These are phyloP conservation scores for Poeciliopsis paucimaculata DNA, from an alignment of 2,797 vertebrate species.

Conservation along the genomic window DNA sequence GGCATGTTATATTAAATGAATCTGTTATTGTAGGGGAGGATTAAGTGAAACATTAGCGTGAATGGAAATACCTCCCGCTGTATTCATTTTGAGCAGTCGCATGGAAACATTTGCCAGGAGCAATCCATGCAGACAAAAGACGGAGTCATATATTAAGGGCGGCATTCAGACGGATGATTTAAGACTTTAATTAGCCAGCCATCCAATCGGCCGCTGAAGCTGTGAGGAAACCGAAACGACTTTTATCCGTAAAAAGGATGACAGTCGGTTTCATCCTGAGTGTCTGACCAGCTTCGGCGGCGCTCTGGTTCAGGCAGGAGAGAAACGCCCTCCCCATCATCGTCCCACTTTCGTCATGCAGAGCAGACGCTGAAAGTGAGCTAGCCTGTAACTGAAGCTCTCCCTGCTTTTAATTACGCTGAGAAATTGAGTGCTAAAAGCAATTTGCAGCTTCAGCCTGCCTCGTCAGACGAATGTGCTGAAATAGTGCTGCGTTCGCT, in stretches of 20 bases:
- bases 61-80: slow-evolving; percentile 20
- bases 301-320: slow-evolving; percentile 15
- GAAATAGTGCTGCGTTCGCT: slow-evolving; percentile 55
- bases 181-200: slow-evolving; percentile 47
- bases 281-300: slow-evolving; percentile 44
- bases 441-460: slow-evolving; percentile 78
- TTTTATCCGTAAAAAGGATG: slow-evolving; percentile 31
- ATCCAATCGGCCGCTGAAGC: slow-evolving; percentile 16
- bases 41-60: slow-evolving; percentile 7
- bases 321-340: slow-evolving; percentile 13
- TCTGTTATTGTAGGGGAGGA: slow-evolving; percentile 6
- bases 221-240: slow-evolving; percentile 23
- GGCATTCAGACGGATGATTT: slow-evolving; percentile 43
- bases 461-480: slow-evolving; percentile 53
- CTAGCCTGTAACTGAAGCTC: slow-evolving; percentile 46
- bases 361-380: slow-evolving; percentile 56
- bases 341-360: slow-evolving; percentile 49
- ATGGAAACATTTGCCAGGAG: slow-evolving; percentile 21
- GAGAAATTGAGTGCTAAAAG: slow-evolving; percentile 82
- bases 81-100: slow-evolving; percentile 18
- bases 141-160: slow-evolving; percentile 11
- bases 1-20: slow-evolving; percentile 13
- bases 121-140: slow-evolving; percentile 36
- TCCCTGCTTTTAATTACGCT: slow-evolving; percentile 76
- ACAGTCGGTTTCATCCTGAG: slow-evolving; percentile 45